These are phyloP conservation scores for Cichladusa arquata DNA, from an alignment of 2,113 vertebrate genomes.

Conservation along the genomic window DNA sequence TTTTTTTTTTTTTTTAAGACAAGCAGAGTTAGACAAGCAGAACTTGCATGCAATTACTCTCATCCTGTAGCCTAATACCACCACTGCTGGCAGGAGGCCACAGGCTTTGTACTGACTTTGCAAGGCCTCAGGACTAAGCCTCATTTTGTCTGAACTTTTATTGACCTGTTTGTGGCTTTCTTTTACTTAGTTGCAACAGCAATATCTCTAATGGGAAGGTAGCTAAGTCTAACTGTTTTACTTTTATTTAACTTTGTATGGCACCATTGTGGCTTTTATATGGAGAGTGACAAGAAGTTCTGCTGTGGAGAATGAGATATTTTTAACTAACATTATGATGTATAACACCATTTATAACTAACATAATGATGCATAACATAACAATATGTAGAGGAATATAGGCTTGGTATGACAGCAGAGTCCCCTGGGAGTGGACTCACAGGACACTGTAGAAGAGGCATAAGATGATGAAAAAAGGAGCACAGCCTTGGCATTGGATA, in stretches of 20 bases:
- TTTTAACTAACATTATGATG: neutral
- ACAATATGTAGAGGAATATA: neutral
- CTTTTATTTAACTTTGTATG: neutral
- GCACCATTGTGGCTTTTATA: neutral
- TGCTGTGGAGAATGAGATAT: neutral
- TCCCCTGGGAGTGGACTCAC: neutral
- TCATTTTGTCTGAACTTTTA: neutral
- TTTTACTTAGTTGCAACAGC: neutral
- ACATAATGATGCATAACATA: neutral
- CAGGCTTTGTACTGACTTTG: neutral
- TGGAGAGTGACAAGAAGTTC: neutral
- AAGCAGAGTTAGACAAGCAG: neutral
- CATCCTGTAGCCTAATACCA: neutral
- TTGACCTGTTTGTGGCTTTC: neutral
- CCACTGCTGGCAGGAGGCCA: neutral
- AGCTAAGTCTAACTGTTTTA: neutral
- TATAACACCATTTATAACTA: neutral
- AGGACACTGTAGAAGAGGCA: neutral
- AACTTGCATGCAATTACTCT: neutral
- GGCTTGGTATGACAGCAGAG: neutral
- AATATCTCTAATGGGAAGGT: neutral
- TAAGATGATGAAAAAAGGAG: neutral
- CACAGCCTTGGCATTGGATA: neutral
- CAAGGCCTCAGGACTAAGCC: neutral
- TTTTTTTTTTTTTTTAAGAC: neutral